Evolutionary conservation across 1,140 invertebrate genomes (phyloP), one percentile per base, ranked within the genome.

Genomic region (Galleria mellonella): DNA sequence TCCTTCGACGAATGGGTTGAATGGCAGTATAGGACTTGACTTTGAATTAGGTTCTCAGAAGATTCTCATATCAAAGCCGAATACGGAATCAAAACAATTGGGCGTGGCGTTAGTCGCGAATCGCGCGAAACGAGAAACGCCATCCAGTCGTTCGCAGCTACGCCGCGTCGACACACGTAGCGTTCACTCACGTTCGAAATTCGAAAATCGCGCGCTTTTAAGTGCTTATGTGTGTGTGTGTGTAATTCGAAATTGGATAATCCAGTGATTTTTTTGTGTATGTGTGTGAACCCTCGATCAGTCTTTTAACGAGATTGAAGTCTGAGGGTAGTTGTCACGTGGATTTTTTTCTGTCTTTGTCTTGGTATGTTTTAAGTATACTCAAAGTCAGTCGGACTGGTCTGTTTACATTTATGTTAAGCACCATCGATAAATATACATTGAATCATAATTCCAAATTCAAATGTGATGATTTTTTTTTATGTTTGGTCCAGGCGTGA

Each of bases 21-120:
- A 23, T 23, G 17, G 17, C 2, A n/a, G n/a, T n/a, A n/a, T n/a
- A 23, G 17, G 17, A 23, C 17, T 23, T 23, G 17, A 23, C 17
- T 23, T 3, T 23, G 17, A 23, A 23, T 23, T 3, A 23, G 17
- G 6, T 23, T 23, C 6, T 23, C 6, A 23, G 17, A 23, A n/a
- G n/a, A n/a, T n/a, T n/a, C n/a, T n/a, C n/a, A n/a, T n/a, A n/a
- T n/a, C n/a, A n/a, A n/a, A n/a, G n/a, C n/a, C n/a, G 32, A 35
- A 32, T 9, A 27, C 50, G 47, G 36, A 39, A 66, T 49, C 51
- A 66, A 57, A 66, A 67, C 63, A 67, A 55, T 42, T 36, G 63
- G 63, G 63, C 53, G 63, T 66, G 63, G 63, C 36, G 6, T 35
- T 17, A 11, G 4, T 38, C 23, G 9, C 36, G 9, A 23, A 27